Base-by-base conservation (phyloP, 2,888 invertebrate species). In the Polyommatus icarus region DNA sequence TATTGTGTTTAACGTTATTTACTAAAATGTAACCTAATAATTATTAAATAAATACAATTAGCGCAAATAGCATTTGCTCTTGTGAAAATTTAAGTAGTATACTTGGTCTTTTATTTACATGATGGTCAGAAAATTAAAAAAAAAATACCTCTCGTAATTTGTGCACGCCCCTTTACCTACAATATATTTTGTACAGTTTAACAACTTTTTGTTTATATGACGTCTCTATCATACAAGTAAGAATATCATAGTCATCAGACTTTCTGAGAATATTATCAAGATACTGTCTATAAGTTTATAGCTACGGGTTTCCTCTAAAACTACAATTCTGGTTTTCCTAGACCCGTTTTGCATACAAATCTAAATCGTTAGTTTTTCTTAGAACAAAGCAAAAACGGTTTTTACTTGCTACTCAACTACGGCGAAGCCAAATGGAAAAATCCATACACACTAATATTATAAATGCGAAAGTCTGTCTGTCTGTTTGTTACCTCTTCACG, bases 1-100 rank as follows among this genome's bases (percentile, higher is more conserved):
- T 67, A 67, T 67, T 67, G 12, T 24, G 12, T 24, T 61, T 61
- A 61, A 24, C 61, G 67, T 29, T 67, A 67, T 67, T 67, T 67
- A 67, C 67, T 12, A 29, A 59, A 54, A 54, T 1, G 54, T 18
- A 54, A 61, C 61, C 59, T 20, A 7, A 54, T 54, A 18, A 5
- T 24, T 24, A n/a, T 5, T 15, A 50, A 50, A 50, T 50, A 54
- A 54, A 54, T 18, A 18, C 18, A 15, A 4, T 50, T 5, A 18
- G 54, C 50, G 50, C 15, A 15, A 4, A 15, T 46, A 36, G 36
- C 7, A 3, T 10, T 46, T 46, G 46, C 10, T 10, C 46, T 46
- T 46, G 46, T 46, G 10, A 46, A 10, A 46, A 46, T 46, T 2
- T 46, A 12, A 12, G 10, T 46, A 10, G 10, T 40, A 40, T 36